These are phyloP conservation scores for Zosterops japonicus DNA, from an alignment of 2,113 vertebrate species.

Conservation along the genomic window DNA sequence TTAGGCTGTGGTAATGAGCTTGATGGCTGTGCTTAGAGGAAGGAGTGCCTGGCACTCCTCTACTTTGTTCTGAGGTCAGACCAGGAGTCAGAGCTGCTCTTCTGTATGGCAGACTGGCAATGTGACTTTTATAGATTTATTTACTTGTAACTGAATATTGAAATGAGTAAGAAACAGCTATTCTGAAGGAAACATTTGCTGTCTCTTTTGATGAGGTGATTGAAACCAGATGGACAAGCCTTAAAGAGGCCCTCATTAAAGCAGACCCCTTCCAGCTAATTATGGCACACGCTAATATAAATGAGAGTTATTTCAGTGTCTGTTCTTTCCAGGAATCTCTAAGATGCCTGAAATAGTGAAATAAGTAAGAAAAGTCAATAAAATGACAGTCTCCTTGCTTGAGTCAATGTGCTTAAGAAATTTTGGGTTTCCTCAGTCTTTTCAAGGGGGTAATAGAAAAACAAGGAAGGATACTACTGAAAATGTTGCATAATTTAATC, in stretches of 20 bases:
- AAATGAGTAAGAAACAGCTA: not conserved
- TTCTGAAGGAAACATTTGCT: not conserved
- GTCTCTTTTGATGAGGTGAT: not conserved
- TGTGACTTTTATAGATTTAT: fast-evolving
- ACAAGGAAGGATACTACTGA: not conserved
- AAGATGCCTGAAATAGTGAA: conserved; percentile 11
- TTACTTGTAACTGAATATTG: not conserved
- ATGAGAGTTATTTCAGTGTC: conserved; percentile 45
- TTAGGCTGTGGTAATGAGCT: not conserved
- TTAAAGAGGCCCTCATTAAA: conserved; percentile 1
- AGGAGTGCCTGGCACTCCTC: not conserved
- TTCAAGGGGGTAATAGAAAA: not conserved
- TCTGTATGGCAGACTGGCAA: not conserved
- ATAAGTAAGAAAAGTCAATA: conserved; percentile 13
- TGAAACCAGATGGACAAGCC: not conserved
- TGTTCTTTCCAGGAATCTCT: conserved; percentile 58
- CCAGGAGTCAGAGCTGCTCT: not conserved
- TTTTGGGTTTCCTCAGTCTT: not conserved
- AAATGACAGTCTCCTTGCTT: not conserved
- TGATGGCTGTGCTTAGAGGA: not conserved
- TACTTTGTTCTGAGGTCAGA: not conserved
- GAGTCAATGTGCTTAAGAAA: not conserved
- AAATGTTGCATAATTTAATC: not conserved
- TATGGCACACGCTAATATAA: not conserved
- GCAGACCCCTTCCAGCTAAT: conserved; percentile 22